Percentiles rank a stretch among this genome's conserved stretches.
These are phyloP conservation scores for Cylloceria caligata DNA, from an alignment of 2,888 invertebrate genomes.

Conservation along the genomic window DNA sequence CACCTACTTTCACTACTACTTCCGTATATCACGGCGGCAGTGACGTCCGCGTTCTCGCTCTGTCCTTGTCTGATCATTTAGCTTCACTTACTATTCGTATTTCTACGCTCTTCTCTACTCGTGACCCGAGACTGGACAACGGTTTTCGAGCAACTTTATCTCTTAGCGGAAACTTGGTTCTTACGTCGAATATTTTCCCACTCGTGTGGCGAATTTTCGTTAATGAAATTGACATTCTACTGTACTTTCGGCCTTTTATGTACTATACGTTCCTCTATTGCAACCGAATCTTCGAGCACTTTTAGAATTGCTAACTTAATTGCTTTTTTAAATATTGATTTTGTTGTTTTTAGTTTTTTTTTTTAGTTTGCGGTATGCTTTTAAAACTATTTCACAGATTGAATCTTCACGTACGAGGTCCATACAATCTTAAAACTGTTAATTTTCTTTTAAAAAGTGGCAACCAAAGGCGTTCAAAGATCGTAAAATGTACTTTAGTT, in stretches of 20 bases:
- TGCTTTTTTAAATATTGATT: too few species aligned
- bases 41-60: constrained; percentile 31
- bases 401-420: background rate
- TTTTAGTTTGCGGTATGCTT: too few species aligned
- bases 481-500: too few species aligned
- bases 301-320: too few species aligned
- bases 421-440: background rate
- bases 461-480: too few species aligned
- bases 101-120: background rate
- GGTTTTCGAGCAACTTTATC: constrained; percentile 23
- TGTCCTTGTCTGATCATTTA: constrained; percentile 39
- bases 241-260: background rate
- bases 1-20: constrained; percentile 54
- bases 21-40: constrained; percentile 33
- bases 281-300: too few species aligned
- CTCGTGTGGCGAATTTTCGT: background rate
- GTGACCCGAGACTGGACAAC: constrained; percentile 2
- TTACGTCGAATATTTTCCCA: background rate
- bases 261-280: background rate
- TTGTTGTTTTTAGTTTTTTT: background rate
- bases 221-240: background rate
- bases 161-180: background rate
- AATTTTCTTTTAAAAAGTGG: background rate
- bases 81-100: constrained; percentile 34
- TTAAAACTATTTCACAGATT: too few species aligned